Percentiles rank a stretch among this genome's conserved stretches.
Conservation (phyloP, 2,797 vertebrate species). For the Peromyscus melanophrys region DNA sequence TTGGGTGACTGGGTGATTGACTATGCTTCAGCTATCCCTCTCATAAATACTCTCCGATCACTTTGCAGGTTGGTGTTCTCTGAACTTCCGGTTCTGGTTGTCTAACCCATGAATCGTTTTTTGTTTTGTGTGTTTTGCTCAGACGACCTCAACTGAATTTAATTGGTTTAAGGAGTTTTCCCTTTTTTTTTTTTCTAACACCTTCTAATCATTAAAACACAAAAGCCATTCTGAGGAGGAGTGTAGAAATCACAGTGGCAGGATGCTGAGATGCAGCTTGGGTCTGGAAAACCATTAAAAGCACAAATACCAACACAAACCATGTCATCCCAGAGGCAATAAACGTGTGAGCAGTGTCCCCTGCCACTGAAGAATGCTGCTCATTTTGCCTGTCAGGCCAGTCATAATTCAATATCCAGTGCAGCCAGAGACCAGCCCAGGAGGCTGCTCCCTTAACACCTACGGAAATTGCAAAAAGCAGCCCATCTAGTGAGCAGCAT, state of each 20-base stretch:
- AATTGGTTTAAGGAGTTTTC: not conserved
- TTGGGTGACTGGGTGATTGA: not conserved
- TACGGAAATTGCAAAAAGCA: constrained; percentile 14
- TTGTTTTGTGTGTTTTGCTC: not conserved
- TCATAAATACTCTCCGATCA: not conserved
- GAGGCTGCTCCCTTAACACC: not conserved
- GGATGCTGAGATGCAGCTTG: not conserved
- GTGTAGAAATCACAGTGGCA: not conserved
- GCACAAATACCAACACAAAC: not conserved
- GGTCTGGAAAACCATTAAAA: not conserved
- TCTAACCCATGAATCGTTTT: not conserved
- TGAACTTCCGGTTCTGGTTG: not conserved
- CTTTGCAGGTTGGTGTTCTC: not conserved
- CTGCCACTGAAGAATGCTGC: not conserved
- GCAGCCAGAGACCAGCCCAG: not conserved
- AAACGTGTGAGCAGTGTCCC: not conserved
- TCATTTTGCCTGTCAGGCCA: constrained; percentile 43
- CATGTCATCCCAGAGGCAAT: not conserved
- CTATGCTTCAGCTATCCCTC: not conserved
- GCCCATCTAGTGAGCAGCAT: not conserved
- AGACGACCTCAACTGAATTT: not conserved
- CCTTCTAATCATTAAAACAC: constrained; percentile 21
- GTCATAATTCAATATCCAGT: constrained; percentile 12
- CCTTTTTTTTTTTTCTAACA: not conserved
- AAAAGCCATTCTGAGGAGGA: constrained; percentile 29